Evolutionary conservation across 1,140 invertebrate genomes (phyloP).

Genomic region (Heliconius hewitsoni): DNA sequence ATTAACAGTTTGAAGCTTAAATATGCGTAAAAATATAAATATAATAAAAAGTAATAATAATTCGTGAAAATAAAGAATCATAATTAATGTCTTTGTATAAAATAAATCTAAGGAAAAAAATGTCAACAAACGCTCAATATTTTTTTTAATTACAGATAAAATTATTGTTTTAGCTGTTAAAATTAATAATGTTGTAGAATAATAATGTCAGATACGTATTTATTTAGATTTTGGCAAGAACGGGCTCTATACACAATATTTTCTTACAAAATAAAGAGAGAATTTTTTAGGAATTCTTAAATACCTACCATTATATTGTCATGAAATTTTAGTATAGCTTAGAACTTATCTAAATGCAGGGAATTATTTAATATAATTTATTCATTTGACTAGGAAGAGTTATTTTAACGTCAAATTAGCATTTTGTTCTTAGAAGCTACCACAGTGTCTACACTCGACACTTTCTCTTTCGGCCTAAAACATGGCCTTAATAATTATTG

Average conservation of each 20-base stretch:
- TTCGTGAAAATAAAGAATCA: too few relatives aligned
- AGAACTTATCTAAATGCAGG: conserved; percentile 15
- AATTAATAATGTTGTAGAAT: too few relatives aligned
- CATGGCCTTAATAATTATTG: background rate
- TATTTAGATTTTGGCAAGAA: conserved; percentile 1
- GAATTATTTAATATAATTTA: conserved; percentile 17
- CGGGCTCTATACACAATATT: background rate
- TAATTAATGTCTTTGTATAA: too few relatives aligned
- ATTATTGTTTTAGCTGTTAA: too few relatives aligned
- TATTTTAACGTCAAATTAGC: background rate
- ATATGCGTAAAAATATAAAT: too few relatives aligned
- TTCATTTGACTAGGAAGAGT: conserved; percentile 18
- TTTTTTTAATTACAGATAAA: too few relatives aligned
- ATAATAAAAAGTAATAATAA: too few relatives aligned
- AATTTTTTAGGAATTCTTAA: conserved; percentile 12
- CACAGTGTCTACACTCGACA: background rate
- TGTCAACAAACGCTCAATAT: too few relatives aligned
- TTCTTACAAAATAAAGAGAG: conserved; percentile 13
- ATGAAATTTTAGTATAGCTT: conserved; percentile 20
- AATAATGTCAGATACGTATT: background rate
- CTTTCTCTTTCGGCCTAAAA: background rate
- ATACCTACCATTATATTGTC: conserved; percentile 25
- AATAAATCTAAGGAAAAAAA: too few relatives aligned
- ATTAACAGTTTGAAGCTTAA: too few relatives aligned
- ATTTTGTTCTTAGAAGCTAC: conserved; percentile 25